phyloP scores from a whole-genome alignment of 2,113 vertebrate genomes.

The Pongo abelii region DNA sequence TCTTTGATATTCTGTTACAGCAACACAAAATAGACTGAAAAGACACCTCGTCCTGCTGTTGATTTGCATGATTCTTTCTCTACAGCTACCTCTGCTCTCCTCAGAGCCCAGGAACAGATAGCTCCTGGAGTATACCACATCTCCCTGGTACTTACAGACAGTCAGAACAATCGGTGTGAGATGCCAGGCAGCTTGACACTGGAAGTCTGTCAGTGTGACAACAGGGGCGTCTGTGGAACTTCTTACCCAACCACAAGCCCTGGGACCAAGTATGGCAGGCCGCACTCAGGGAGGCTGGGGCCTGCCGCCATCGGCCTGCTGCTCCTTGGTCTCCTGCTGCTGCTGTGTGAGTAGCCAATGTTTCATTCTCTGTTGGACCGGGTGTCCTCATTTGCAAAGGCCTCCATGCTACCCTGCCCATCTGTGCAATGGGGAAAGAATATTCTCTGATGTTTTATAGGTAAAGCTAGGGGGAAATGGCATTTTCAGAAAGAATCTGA shows the following conservation, averaged over 20 bases:
- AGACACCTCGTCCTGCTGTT: not conserved
- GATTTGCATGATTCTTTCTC: not conserved
- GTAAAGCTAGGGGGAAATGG: not conserved
- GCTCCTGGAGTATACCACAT: conserved; percentile 23
- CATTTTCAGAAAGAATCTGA: not conserved
- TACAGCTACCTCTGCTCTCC: conserved; percentile 49
- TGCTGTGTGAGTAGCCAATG: conserved; percentile 79
- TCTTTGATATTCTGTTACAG: not conserved
- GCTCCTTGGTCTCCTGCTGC: conserved; percentile 82
- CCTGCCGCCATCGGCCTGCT: conserved; percentile 82
- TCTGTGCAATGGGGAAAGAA: not conserved
- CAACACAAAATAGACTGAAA: not conserved
- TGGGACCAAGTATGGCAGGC: fast-evolving
- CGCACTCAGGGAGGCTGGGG: conserved; percentile 58
- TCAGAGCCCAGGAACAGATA: not conserved
- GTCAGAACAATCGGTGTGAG: conserved; percentile 32
- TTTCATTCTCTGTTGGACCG: fast-evolving
- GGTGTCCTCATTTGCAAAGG: not conserved
- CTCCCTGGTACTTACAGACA: not conserved
- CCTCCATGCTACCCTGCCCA: fast-evolving
- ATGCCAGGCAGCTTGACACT: conserved; percentile 47
- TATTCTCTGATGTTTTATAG: not conserved
- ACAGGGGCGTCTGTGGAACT: not conserved
- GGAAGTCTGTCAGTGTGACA: conserved; percentile 72
- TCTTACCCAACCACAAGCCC: fast-evolving